A percentile compares a stretch with the other conserved stretches of the same genome.
phyloP scores from a whole-genome alignment of 2,888 invertebrate species.

The Choristoneura rosaceana region DNA sequence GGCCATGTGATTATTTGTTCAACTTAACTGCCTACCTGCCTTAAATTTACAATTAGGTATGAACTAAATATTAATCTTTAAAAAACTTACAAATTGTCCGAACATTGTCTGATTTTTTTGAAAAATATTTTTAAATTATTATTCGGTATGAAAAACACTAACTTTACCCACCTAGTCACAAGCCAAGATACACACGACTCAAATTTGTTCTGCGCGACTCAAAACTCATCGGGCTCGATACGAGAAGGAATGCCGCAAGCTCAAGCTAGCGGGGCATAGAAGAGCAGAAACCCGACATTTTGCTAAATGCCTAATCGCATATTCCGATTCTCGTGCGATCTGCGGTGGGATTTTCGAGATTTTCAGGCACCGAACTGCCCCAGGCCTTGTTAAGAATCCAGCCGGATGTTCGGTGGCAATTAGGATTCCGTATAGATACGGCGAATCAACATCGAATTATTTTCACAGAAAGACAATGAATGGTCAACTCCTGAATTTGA shows the following conservation, averaged over 20 bases:
- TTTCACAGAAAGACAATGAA: no score
- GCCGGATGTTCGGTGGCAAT: slow-evolving; percentile 61
- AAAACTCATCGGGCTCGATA: slow-evolving; percentile 43
- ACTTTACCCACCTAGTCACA: neutral
- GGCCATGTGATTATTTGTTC: no score
- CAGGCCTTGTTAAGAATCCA: slow-evolving; percentile 80
- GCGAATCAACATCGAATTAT: slow-evolving; percentile 41
- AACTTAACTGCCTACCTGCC: no score
- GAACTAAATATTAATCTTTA: no score
- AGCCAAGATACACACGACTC: slow-evolving; percentile 6
- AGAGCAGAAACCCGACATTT: slow-evolving; percentile 56
- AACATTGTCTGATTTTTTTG: no score
- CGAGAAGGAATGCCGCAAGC: slow-evolving; percentile 53
- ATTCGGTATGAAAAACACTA: no score
- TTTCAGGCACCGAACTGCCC: slow-evolving; percentile 69
- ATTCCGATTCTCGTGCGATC: slow-evolving; percentile 76
- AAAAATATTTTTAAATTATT: no score
- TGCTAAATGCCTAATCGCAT: slow-evolving; percentile 79
- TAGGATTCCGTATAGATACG: slow-evolving; percentile 65
- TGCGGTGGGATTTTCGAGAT: slow-evolving; percentile 80
- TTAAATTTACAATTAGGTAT: no score
- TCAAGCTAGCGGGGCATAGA: slow-evolving; percentile 33
- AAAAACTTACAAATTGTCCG: no score
- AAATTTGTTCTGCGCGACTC: slow-evolving; percentile 16
- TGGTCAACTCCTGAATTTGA: no score